Percentiles rank a stretch among this genome's conserved stretches.
These are phyloP conservation scores for Enteromius treurensis DNA, from an alignment of 2,797 vertebrate species.

Conservation along the genomic window DNA sequence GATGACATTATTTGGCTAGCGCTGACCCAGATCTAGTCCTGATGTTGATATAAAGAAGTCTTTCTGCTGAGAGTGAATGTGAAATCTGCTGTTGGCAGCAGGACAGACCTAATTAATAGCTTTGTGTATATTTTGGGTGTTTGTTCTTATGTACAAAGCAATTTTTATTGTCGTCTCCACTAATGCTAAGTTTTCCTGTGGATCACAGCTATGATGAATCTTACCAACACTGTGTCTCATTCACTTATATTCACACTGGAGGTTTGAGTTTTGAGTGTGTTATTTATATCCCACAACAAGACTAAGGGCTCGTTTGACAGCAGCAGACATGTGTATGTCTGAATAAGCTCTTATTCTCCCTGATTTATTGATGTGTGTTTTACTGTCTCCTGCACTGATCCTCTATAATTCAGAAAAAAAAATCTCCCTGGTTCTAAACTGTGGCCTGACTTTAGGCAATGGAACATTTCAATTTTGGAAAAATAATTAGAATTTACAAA, in stretches of 20 bases:
- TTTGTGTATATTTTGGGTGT: conserved; percentile 5
- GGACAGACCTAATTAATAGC: conserved; percentile 6
- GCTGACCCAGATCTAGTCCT: not conserved
- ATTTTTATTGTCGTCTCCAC: not conserved
- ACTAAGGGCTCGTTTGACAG: not conserved
- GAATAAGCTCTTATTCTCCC: conserved; percentile 2
- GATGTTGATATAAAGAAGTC: not conserved
- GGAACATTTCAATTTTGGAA: too few species aligned
- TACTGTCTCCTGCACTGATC: conserved; percentile 11
- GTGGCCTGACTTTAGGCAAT: not conserved
- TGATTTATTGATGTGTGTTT: conserved; percentile 39
- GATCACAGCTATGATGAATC: not conserved
- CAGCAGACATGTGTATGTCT: too few species aligned
- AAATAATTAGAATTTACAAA: not conserved
- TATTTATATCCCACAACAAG: not conserved
- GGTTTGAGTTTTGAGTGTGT: not conserved
- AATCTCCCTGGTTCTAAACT: not conserved
- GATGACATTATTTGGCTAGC: not conserved
- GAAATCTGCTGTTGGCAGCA: not conserved
- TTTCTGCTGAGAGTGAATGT: not conserved
- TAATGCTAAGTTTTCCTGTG: not conserved
- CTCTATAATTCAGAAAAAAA: not conserved
- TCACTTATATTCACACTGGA: not conserved
- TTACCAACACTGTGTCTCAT: not conserved
- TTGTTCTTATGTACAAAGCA: conserved; percentile 28